Base-by-base conservation (phyloP, 2,888 invertebrate species). In the Drosophila colorata region DNA sequence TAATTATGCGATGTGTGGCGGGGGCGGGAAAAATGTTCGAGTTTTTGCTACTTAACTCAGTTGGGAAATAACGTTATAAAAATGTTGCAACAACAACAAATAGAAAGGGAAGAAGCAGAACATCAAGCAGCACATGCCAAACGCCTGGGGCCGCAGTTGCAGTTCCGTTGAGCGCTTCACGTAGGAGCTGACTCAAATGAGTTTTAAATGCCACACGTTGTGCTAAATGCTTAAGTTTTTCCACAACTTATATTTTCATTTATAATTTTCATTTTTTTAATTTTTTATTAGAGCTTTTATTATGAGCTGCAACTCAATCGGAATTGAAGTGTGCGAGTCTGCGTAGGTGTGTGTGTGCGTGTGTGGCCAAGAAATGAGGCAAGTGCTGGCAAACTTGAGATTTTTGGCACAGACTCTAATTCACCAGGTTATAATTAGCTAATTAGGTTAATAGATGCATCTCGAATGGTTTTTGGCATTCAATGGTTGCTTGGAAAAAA, bases 61-160 rank as follows among this genome's bases (percentile, higher is more conserved):
- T 77, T 74, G 88, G 80, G 88, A 87, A 86, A 88, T 86, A 83
- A 63, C 68, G 64, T 74, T 66, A 81, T 69, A 83, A 65, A 80
- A 87, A 80, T 86, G 52, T 20, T 40, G 37, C 35, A 60, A 35
- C 49, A 63, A 55, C 53, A 69, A 43, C 37, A 53, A 20, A 20
- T 35, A 25, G n/a, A 35, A 20, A 13, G 20, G 13, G 18, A 47
- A 28, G 25, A 18, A 40, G 16, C 11, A 40, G 9, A 9, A 16
- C 40, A 66, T 44, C 47, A 69, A 56, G 40, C 38, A 59, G 51
- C 76, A 69, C 70, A 71, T 75, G 69, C 70, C 61, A 61, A 74
- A 56, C 49, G 76, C 40, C 35, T 37, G 48, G 63, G 18, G 69
- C 25, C 31, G 43, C 53, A 18, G 38, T 41, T 33, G 52, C 41